A percentile compares a stretch with the other conserved stretches of the same genome.
These are phyloP conservation scores for Eledone cirrhosa DNA, from an alignment of 2,888 invertebrate species.

Conservation along the genomic window DNA sequence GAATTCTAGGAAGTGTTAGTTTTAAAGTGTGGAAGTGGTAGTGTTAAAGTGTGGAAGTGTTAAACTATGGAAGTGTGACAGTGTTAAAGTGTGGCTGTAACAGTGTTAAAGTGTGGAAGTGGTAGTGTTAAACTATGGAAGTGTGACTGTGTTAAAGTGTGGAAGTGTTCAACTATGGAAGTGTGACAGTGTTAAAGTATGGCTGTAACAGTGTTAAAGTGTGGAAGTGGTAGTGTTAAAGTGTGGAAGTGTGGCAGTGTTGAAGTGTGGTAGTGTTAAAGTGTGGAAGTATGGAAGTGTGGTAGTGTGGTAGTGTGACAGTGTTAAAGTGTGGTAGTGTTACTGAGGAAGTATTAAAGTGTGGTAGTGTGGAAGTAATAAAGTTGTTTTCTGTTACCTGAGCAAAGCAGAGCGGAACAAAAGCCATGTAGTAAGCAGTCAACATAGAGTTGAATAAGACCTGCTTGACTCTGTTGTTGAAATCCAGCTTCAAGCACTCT, in stretches of 20 bases:
- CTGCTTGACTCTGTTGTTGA: constrained; percentile 88
- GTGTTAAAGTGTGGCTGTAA: not conserved
- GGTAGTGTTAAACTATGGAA: not conserved
- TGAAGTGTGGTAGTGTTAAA: not conserved
- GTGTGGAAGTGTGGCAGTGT: not conserved
- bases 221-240: not conserved
- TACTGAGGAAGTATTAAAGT: not conserved
- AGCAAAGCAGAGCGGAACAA: constrained; percentile 89
- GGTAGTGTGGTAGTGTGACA: no score
- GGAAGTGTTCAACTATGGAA: not conserved
- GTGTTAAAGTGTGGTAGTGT: not conserved
- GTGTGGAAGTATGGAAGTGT: not conserved
- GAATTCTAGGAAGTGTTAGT: not conserved
- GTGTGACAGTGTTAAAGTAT: not conserved
- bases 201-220: not conserved
- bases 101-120: not conserved
- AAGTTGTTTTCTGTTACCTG: constrained; percentile 73
- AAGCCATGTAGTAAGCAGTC: constrained; percentile 87
- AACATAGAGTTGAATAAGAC: constrained; percentile 85
- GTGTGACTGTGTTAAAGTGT: not conserved
- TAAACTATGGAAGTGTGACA: not conserved
- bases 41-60: not conserved
- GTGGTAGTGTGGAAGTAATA: not conserved
- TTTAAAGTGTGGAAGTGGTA: not conserved
- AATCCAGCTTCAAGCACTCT: constrained; percentile 83